Evolutionary conservation across 1,140 invertebrate genomes (phyloP).

Genomic region (Goniozus legneri): DNA sequence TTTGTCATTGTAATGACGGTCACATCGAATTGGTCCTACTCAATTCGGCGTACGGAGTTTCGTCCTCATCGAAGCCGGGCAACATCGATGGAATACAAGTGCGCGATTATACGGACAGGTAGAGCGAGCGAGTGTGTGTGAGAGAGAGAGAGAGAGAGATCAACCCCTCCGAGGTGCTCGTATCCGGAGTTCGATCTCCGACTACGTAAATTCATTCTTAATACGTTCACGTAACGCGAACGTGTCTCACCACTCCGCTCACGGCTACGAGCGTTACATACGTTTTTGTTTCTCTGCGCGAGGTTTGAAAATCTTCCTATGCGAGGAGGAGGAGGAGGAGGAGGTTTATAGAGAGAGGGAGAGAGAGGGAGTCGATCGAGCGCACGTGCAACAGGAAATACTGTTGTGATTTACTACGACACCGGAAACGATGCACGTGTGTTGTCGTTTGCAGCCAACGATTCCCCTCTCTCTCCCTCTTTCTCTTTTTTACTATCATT

Average conservation of each 20-base stretch:
- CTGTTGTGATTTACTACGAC: conserved; percentile 22
- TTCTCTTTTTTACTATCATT: not conserved
- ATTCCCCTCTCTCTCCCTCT: not conserved
- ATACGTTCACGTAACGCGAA: conserved; percentile 28
- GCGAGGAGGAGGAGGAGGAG: not conserved
- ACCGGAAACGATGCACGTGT: conserved; percentile 32
- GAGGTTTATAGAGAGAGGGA: no score
- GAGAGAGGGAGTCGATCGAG: no score
- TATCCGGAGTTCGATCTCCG: conserved; percentile 16
- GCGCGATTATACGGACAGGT: no score
- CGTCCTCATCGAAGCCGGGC: no score
- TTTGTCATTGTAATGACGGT: no score
- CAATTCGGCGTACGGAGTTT: no score
- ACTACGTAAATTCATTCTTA: conserved; percentile 13
- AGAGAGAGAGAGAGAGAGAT: not conserved
- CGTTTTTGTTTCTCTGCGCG: conserved; percentile 25
- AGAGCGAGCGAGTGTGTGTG: not conserved
- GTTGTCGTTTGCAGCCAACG: conserved; percentile 16
- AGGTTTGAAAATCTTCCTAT: no score
- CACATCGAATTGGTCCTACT: no score
- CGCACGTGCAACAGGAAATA: conserved; percentile 26
- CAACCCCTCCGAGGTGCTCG: not conserved
- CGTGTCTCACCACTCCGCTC: no score
- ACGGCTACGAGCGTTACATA: no score
- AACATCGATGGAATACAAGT: no score